These are phyloP conservation scores for Thamnophis elegans DNA, from an alignment of 2,797 vertebrate genomes.

Conservation along the genomic window DNA sequence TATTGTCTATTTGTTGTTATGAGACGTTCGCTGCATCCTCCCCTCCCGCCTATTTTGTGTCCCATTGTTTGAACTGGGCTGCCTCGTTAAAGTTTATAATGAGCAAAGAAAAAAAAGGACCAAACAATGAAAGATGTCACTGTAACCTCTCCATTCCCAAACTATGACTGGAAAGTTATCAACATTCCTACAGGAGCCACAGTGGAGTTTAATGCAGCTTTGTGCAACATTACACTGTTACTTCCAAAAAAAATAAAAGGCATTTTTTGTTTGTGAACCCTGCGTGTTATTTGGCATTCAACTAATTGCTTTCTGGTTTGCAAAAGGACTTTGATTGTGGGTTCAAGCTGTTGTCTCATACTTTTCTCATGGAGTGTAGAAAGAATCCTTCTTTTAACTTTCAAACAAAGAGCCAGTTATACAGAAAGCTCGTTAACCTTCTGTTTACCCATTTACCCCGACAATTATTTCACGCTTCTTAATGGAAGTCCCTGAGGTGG, in stretches of 20 bases:
- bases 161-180: neutral
- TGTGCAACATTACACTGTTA: neutral
- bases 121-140: neutral
- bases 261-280: neutral
- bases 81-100: neutral
- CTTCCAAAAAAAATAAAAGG: too few species aligned
- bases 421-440: constrained; percentile 66
- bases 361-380: neutral
- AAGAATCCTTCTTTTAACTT: neutral
- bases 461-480: constrained; percentile 59
- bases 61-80: neutral
- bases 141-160: neutral
- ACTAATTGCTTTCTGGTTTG: neutral
- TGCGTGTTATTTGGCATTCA: neutral
- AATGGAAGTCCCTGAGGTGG: constrained; percentile 59
- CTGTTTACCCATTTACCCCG: constrained; percentile 68
- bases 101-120: neutral
- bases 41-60: too few species aligned
- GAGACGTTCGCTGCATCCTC: too few species aligned
- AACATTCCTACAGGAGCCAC: neutral
- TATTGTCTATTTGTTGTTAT: neutral
- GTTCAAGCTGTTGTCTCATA: neutral
- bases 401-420: constrained; percentile 53
- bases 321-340: neutral
- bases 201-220: neutral